Conservation (phyloP, 2,113 vertebrate genomes). For the Ancistrus triradiatus region DNA sequence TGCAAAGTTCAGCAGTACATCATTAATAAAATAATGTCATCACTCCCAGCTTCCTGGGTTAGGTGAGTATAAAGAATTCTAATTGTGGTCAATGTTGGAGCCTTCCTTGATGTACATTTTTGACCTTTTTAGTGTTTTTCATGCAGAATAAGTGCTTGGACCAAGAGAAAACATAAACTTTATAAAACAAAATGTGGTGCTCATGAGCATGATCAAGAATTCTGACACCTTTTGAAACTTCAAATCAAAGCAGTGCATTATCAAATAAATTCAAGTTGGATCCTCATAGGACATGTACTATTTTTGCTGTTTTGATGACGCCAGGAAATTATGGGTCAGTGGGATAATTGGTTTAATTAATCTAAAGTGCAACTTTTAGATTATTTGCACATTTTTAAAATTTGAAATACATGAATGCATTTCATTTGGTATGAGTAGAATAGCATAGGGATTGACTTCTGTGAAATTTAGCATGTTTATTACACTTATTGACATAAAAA, state of each 20-base stretch:
- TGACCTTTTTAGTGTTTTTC: slow-evolving; percentile 23
- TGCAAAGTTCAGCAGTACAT: slow-evolving; percentile 72
- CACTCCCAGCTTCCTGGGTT: slow-evolving; percentile 51
- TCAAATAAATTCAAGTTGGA: no score
- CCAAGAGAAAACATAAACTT: slow-evolving; percentile 9
- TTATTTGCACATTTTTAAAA: no score
- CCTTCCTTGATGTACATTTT: slow-evolving; percentile 18
- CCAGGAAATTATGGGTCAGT: no score
- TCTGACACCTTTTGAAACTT: slow-evolving; percentile 14
- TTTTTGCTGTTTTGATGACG: no score
- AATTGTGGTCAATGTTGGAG: slow-evolving; percentile 55
- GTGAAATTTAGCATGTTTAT: no score
- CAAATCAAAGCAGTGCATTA: slow-evolving; percentile 46
- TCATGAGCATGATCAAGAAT: neutral
- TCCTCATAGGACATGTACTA: no score
- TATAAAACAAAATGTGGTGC: neutral
- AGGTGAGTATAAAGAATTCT: slow-evolving; percentile 51
- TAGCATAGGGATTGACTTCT: no score
- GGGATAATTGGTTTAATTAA: no score
- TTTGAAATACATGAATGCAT: no score
- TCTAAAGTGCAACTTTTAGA: no score
- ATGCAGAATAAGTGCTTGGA: slow-evolving; percentile 10
- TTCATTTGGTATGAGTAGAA: no score
- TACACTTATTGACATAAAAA: no score
- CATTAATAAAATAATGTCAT: slow-evolving; percentile 72